Conservation (phyloP, 2,888 invertebrate genomes). For the Volucella inflata region DNA sequence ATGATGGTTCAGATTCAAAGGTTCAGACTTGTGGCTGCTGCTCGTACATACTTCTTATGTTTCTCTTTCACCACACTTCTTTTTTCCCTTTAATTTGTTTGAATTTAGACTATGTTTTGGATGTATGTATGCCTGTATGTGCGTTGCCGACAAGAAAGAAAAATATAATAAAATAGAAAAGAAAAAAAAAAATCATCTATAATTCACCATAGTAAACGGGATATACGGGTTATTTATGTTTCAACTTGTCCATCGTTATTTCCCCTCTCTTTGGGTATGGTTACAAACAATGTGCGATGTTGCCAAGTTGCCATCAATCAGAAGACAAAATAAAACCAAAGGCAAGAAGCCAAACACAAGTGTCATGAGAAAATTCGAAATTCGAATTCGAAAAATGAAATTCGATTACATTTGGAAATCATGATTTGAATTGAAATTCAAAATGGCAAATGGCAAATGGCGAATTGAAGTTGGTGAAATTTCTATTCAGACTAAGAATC, state of each 20-base stretch:
- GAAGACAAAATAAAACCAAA: too few relatives aligned
- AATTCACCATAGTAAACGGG: conserved; percentile 69
- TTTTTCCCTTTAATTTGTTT: conserved; percentile 35
- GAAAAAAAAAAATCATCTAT: too few relatives aligned
- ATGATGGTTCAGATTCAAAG: conserved; percentile 12
- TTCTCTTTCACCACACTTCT: conserved; percentile 66
- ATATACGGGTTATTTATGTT: conserved; percentile 69
- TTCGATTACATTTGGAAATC: too few relatives aligned
- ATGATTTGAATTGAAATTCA: too few relatives aligned
- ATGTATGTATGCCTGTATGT: conserved; percentile 35
- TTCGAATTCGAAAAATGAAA: too few relatives aligned
- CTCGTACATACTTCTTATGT: conserved; percentile 31
- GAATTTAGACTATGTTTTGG: conserved; percentile 22
- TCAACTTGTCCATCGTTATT: conserved; percentile 54
- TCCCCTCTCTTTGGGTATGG: conserved; percentile 53
- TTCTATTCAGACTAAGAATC: neutral
- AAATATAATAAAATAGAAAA: conserved; percentile 2
- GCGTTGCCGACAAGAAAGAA: conserved; percentile 22
- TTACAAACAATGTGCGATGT: conserved; percentile 50
- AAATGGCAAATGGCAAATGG: too few relatives aligned
- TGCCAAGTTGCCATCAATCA: conserved; percentile 39
- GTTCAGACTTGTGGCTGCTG: neutral
- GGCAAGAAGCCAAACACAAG: too few relatives aligned
- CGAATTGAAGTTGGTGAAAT: neutral
- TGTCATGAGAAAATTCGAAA: too few relatives aligned